Evolutionary conservation across 2,888 invertebrate genomes (phyloP), one percentile per base, ranked within the genome.

Genomic region (Harpagoxenus sublaevis): DNA sequence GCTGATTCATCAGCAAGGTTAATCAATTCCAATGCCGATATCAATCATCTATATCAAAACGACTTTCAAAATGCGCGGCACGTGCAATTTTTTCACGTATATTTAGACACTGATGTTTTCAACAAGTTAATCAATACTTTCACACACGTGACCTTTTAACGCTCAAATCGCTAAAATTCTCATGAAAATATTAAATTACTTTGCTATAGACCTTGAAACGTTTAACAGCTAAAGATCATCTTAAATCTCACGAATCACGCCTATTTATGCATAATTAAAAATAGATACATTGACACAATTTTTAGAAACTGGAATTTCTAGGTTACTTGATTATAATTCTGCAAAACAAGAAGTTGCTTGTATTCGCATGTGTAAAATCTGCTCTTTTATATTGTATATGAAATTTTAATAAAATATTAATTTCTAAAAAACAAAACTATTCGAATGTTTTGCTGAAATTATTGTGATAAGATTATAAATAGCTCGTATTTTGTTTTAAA

Each of bases 151-250:
- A 3, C 4, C 39, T 75, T 66, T 62, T 45, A 63, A 9, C 15
- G 12, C 18, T 10, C 9, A 28, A 12, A 51, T 35, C 18, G 28
- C 15, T 15, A 55, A 55, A 45, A 60, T 12, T 28, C 28, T 57
- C 10, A 31, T 45, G n/a, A 31, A 31, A 31, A 74, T 51, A 62
- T 51, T 77, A 77, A 53, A 68, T 57, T 31, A 42, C 3, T 60
- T 51, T 45, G 8, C 5, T 8, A 15, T n/a, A 63, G 6, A 2
- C 39, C 48, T 63, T 77, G 53, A 65, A 48, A 51, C 15, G 1
- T 28, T 63, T 10, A 6, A 3, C 18, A 75, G 48, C 6, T 12
- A 39, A 62, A 51, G 4, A 48, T 48, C 48, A 42, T 10, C 15
- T 55, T 4, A 35, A 23, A 10, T 28, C 31, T 75, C 35, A 9